Evolutionary conservation across 2,797 vertebrate genomes (phyloP), one percentile per base, ranked within the genome.

Genomic region (Megaceryle alcyon): DNA sequence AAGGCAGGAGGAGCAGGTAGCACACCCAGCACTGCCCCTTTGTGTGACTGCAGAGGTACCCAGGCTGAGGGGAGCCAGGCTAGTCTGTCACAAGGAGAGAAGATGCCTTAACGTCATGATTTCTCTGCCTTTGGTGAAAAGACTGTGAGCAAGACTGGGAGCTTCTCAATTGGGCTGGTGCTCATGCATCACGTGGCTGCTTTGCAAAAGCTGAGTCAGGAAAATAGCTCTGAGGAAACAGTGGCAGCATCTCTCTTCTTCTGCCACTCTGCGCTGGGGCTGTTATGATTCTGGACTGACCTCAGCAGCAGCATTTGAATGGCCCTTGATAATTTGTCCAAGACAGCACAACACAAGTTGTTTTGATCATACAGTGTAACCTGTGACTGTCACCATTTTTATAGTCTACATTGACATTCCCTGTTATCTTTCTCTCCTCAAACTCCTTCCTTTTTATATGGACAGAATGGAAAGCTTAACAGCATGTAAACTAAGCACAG

Each of bases 21-120:
- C 60, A 26, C 22, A 33, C 3, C 35, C 63, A 51, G 31, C 9
- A 2, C 2, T 3, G 8, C 12, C 37, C 26, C 48, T 14, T 0
- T 0, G 5, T 3, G 0, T 29, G 28, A 21, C 14, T 54, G 66
- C 3, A 1, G 39, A 15, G 21, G 33, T 10, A 12, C 12, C 48
- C n/a, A 18, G 57, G 23, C 71, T 28, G 56, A 70, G 49, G 12
- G 10, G 4, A 84, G 10, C 11, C 51, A 73, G 15, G 18, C 7
- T 25, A 2, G 0, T 25, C 39, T 39, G 39, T 44, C n/a, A 28
- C 0, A 2, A 56, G 9, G 13, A 63, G 11, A 60, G 6, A 8
- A 90, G 65, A 43, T 13, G 18, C 68, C 29, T 80, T 56, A 25
- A 77, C 20, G 49, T 46, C 46, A 8, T 2, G 6, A 49, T 72